Conservation (phyloP, 2,113 vertebrate species). For the Platycercus adscitus region DNA sequence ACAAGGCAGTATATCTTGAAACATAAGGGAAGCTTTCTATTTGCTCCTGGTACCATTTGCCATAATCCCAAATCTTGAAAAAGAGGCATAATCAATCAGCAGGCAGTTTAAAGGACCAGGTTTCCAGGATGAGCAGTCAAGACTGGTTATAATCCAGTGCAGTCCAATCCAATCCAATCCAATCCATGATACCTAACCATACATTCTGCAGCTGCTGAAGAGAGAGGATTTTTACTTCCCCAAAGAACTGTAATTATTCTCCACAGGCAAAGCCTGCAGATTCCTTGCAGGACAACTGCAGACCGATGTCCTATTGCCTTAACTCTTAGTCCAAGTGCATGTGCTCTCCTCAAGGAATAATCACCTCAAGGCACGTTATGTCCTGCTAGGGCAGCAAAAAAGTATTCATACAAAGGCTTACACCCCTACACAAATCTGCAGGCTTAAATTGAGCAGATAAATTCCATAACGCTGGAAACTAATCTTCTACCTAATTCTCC, state of each 20-base stretch:
- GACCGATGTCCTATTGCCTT: not conserved
- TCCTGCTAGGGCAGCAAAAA: not conserved
- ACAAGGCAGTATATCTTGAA: not conserved
- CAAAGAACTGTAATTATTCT: not conserved
- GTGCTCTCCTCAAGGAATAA: not conserved
- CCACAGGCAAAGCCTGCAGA: not conserved
- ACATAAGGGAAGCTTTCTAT: not conserved
- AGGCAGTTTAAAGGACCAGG: not conserved
- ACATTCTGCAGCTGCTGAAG: not conserved
- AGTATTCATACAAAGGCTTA: not conserved
- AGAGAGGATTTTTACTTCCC: not conserved
- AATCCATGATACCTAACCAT: not conserved
- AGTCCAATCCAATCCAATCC: not conserved
- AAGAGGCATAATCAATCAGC: not conserved
- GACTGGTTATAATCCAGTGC: not conserved
- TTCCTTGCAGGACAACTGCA: not conserved
- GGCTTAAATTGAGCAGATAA: not conserved
- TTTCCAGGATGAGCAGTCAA: conserved; percentile 7
- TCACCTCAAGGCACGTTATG: not conserved
- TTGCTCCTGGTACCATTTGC: not conserved
- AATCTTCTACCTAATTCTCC: not conserved
- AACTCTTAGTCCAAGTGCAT: not conserved
- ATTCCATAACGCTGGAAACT: not conserved
- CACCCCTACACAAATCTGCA: not conserved
- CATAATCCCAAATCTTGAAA: not conserved